A percentile compares a stretch with the other conserved stretches of the same genome.
Evolutionary conservation across 2,888 invertebrate species (phyloP).

Genomic region (Bombylius major): DNA sequence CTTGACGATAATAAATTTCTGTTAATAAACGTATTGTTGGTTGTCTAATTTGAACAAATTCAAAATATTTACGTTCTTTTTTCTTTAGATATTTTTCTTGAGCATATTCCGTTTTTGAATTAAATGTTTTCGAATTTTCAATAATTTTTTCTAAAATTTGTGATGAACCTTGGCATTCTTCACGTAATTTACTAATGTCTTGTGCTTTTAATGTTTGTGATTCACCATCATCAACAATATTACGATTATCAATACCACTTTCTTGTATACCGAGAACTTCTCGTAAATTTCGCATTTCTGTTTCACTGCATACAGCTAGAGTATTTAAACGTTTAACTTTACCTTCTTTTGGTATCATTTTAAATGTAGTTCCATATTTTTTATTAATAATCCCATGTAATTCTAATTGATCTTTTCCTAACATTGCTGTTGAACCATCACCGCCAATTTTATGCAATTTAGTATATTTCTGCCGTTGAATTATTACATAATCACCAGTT

Average conservation of each 20-base stretch:
- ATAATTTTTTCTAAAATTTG: constrained; percentile 79
- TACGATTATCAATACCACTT: constrained; percentile 72
- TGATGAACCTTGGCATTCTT: constrained; percentile 61
- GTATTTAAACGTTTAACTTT: constrained; percentile 41
- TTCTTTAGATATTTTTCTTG: constrained; percentile 92
- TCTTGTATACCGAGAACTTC: constrained; percentile 50
- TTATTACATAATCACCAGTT: constrained; percentile 58
- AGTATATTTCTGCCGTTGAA: constrained; percentile 64
- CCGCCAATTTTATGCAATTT: constrained; percentile 63
- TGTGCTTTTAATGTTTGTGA: constrained; percentile 75
- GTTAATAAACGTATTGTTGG: constrained; percentile 72
- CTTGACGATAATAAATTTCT: constrained; percentile 72
- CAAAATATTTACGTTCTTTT: constrained; percentile 88
- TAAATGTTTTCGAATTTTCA: constrained; percentile 83
- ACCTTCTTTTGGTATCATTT: constrained; percentile 52
- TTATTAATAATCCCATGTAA: constrained; percentile 53
- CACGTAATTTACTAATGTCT: constrained; percentile 68
- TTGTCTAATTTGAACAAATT: constrained; percentile 62
- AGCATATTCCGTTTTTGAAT: constrained; percentile 78
- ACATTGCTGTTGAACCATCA: constrained; percentile 45
- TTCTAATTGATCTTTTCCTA: constrained; percentile 60
- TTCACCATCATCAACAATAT: constrained; percentile 55
- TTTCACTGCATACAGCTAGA: constrained; percentile 40
- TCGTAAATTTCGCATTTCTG: constrained; percentile 41
- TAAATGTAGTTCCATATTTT: constrained; percentile 62